Evolutionary conservation across 92 coral and sea anemone genomes (phyloP).

Genomic region (Blastomussa wellsi): DNA sequence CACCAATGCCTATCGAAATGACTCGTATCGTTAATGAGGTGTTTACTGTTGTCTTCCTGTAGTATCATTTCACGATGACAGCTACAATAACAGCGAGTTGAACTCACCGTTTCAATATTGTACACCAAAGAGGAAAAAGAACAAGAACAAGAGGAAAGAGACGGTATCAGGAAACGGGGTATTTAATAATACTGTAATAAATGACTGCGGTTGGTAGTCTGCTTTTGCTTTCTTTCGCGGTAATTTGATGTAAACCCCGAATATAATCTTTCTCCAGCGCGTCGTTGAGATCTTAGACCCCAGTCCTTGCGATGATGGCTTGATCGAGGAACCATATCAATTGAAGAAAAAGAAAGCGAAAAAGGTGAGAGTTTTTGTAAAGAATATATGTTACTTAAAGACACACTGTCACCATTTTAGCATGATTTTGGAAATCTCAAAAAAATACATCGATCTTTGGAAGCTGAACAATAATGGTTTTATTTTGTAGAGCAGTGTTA

Average conservation of each 20-base stretch:
- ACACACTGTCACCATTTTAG: too few relatives aligned
- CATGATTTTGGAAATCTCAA: too few relatives aligned
- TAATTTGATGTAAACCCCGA: neutral
- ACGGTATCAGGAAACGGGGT: constrained; percentile 1
- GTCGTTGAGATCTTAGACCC: constrained; percentile 18
- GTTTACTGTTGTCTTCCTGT: neutral
- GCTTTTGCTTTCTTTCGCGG: too few relatives aligned
- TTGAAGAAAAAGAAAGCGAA: neutral
- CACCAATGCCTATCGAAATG: neutral
- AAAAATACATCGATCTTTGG: too few relatives aligned
- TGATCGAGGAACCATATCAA: constrained; percentile 22
- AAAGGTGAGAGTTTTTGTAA: neutral
- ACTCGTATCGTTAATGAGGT: too few relatives aligned
- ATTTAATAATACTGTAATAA: neutral
- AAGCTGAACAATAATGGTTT: too few relatives aligned
- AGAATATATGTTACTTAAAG: neutral
- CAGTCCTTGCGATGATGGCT: constrained; percentile 12
- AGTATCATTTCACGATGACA: constrained; percentile 6
- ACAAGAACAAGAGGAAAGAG: neutral
- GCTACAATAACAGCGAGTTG: neutral
- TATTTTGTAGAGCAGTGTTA: too few relatives aligned
- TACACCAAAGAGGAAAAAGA: neutral
- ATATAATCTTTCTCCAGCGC: constrained; percentile 17
- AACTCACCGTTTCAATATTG: neutral
- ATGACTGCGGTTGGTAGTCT: too few relatives aligned